Conservation (phyloP, 2,797 vertebrate genomes). For the Lagocephalus sceleratus region DNA sequence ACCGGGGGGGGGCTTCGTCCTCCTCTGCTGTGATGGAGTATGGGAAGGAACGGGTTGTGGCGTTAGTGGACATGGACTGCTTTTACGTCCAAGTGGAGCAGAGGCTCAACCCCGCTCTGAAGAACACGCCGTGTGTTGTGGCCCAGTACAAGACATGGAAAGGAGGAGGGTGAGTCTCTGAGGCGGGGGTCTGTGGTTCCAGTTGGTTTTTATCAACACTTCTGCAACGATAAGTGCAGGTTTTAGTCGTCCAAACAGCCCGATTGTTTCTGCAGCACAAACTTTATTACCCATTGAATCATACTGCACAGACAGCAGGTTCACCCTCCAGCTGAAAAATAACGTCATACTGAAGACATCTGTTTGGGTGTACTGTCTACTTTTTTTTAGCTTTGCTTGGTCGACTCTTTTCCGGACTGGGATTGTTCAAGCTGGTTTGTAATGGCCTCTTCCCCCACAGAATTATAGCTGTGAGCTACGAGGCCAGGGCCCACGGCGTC, state of each 20-base stretch:
- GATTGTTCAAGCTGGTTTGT: not conserved
- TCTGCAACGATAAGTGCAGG: too few relatives aligned
- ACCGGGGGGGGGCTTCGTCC: not conserved
- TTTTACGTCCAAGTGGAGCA: conserved; percentile 96
- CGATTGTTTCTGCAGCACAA: too few relatives aligned
- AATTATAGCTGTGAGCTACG: conserved; percentile 93
- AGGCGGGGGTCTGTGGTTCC: not conserved
- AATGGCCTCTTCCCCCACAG: conserved; percentile 50
- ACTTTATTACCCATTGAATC: too few relatives aligned
- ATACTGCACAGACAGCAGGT: too few relatives aligned
- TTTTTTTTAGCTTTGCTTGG: not conserved
- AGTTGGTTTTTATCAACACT: not conserved
- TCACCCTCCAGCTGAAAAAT: too few relatives aligned
- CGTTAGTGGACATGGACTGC: conserved; percentile 93
- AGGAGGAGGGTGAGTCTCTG: conserved; percentile 85
- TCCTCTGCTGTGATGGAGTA: conserved; percentile 67
- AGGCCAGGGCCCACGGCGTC: conserved; percentile 89
- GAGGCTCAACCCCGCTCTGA: conserved; percentile 81
- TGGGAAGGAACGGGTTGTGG: conserved; percentile 84
- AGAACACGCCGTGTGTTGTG: conserved; percentile 85
- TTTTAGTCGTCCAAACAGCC: too few relatives aligned
- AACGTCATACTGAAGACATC: too few relatives aligned
- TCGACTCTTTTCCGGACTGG: not conserved
- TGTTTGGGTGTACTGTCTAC: too few relatives aligned
- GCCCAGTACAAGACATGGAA: conserved; percentile 93